Conservation (phyloP, 1,140 invertebrate species). For the Sycophila sp. region DNA sequence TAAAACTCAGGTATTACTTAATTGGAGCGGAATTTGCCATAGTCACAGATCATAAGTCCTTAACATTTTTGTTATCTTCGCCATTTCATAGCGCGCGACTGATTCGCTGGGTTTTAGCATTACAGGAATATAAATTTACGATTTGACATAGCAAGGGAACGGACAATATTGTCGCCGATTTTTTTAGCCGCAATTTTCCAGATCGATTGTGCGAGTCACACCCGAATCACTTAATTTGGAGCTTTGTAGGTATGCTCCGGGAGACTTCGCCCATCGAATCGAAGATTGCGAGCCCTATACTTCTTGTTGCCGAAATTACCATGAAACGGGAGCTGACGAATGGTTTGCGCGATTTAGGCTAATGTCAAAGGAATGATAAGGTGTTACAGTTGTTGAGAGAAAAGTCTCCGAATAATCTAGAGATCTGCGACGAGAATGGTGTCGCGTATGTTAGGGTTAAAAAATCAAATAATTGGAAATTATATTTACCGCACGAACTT, state of each 20-base stretch:
- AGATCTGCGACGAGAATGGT: slow-evolving; percentile 26
- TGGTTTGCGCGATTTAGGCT: background rate
- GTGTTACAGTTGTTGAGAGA: background rate
- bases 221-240: background rate
- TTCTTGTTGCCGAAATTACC: background rate
- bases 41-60: slow-evolving; percentile 63
- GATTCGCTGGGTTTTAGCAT: slow-evolving; percentile 56
- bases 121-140: slow-evolving; percentile 61
- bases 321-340: background rate
- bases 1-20: slow-evolving; percentile 50
- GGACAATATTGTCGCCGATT: slow-evolving; percentile 37
- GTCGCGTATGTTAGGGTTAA: too few species aligned
- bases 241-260: background rate
- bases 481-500: too few species aligned
- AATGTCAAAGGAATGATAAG: background rate
- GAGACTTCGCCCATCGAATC: background rate
- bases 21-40: slow-evolving; percentile 47
- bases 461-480: too few species aligned
- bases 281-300: too few species aligned
- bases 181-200: slow-evolving; percentile 16
- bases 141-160: slow-evolving; percentile 37
- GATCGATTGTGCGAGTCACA: background rate
- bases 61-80: slow-evolving; percentile 58
- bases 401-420: background rate
- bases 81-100: slow-evolving; percentile 57